phyloP scores from a whole-genome alignment of 2,888 invertebrate genomes.

The Tiliacea citrago region DNA sequence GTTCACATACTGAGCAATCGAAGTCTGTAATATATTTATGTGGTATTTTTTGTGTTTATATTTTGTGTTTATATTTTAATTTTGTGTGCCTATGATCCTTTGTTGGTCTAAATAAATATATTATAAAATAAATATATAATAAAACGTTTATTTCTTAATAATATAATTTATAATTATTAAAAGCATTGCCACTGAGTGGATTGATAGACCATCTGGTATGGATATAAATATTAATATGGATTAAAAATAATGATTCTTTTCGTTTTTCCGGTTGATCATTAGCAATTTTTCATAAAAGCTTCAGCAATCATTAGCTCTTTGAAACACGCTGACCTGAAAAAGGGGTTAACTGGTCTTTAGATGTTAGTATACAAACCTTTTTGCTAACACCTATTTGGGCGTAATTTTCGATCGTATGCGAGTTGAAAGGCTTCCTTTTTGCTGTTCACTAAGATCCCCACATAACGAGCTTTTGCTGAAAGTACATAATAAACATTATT shows the following conservation, averaged over 20 bases:
- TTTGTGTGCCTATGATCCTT: no score
- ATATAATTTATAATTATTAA: no score
- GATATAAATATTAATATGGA: no score
- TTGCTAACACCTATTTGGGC: slow-evolving; percentile 43
- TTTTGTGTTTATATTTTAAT: no score
- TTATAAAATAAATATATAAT: no score
- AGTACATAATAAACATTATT: slow-evolving; percentile 54
- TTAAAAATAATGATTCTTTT: no score
- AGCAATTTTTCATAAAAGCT: not conserved
- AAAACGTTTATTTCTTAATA: no score
- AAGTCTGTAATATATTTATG: no score
- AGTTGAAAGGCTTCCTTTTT: slow-evolving; percentile 41
- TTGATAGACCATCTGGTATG: not conserved
- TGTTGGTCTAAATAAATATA: no score
- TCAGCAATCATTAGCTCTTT: slow-evolving; percentile 5
- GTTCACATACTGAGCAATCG: no score
- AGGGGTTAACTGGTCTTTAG: slow-evolving; percentile 36
- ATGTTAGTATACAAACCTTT: slow-evolving; percentile 57
- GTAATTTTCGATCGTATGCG: slow-evolving; percentile 46
- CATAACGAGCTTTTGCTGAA: slow-evolving; percentile 36
- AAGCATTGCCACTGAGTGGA: no score
- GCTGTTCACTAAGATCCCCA: slow-evolving; percentile 21
- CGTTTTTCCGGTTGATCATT: not conserved
- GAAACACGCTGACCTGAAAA: slow-evolving; percentile 26
- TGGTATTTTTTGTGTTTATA: no score